Percentiles rank a stretch among this genome's conserved stretches.
phyloP scores from a whole-genome alignment of 2,797 vertebrate genomes.

The Muscicapa striata region DNA sequence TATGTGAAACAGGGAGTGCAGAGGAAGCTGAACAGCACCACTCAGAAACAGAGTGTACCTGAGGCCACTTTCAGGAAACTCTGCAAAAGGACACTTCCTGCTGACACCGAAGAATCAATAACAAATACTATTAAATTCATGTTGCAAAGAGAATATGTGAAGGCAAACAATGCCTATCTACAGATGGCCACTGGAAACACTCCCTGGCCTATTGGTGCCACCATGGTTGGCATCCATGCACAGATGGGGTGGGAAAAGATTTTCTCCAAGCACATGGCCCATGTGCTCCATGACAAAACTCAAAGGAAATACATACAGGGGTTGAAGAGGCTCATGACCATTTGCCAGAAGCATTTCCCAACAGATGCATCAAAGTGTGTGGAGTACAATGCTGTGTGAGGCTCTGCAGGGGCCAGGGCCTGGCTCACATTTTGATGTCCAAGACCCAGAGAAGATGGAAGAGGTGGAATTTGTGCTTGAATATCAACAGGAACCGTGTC shows the following conservation, averaged over 20 bases:
- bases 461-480: neutral
- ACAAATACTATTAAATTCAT: constrained; percentile 97
- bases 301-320: constrained; percentile 98
- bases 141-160: constrained; percentile 93
- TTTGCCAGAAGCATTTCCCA: constrained; percentile 96
- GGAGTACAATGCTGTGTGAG: constrained; percentile 82
- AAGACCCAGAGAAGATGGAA: neutral
- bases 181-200: constrained; percentile 97
- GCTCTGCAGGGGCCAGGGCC: rapidly evolving
- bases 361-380: constrained; percentile 94
- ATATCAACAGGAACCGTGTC: no score
- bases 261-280: constrained; percentile 95
- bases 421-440: neutral
- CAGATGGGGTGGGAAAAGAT: constrained; percentile 94
- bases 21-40: constrained; percentile 93
- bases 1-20: constrained; percentile 91
- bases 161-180: constrained; percentile 95
- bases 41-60: constrained; percentile 92
- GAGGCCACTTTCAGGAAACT: constrained; percentile 93
- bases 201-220: constrained; percentile 95
- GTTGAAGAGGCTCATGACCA: constrained; percentile 95
- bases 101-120: constrained; percentile 96
- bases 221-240: constrained; percentile 97
- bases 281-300: constrained; percentile 94
- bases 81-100: constrained; percentile 91